phyloP scores from a whole-genome alignment of 2,797 vertebrate genomes.

The Hydrolagus colliei region DNA sequence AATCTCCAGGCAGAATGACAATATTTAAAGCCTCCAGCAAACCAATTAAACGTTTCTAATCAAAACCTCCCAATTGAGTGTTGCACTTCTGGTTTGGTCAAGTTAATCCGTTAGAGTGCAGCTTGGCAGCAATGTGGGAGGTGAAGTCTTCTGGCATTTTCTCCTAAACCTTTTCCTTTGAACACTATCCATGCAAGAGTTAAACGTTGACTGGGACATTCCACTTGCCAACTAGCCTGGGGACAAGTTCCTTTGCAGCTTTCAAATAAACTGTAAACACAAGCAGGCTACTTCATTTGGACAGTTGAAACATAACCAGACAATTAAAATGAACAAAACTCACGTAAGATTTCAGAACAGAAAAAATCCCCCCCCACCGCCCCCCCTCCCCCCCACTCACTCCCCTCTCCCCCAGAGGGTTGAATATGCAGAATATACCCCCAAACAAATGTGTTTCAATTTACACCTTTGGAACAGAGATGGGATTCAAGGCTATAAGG shows the following conservation, averaged over 20 bases:
- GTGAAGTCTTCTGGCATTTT: not conserved
- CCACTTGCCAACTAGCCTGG: not conserved
- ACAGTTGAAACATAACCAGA: not conserved
- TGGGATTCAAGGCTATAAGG: not conserved
- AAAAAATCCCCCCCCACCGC: too few relatives aligned
- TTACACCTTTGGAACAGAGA: not conserved
- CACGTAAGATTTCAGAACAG: not conserved
- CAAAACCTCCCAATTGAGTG: not conserved
- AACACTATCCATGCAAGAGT: not conserved
- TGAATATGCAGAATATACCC: not conserved
- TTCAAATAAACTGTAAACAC: not conserved
- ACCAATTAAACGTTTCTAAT: not conserved
- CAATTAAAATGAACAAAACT: not conserved
- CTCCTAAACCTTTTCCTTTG: not conserved
- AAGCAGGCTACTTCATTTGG: not conserved
- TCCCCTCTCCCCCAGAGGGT: not conserved
- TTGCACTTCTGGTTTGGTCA: not conserved
- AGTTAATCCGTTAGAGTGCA: not conserved
- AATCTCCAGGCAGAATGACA: not conserved
- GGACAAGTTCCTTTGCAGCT: not conserved
- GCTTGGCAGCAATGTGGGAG: not conserved
- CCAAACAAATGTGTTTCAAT: not conserved
- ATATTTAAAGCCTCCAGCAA: not conserved
- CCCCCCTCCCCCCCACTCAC: not conserved
- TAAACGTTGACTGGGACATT: not conserved